phyloP scores from a whole-genome alignment of 1,140 invertebrate genomes.

The Tenebrio molitor region DNA sequence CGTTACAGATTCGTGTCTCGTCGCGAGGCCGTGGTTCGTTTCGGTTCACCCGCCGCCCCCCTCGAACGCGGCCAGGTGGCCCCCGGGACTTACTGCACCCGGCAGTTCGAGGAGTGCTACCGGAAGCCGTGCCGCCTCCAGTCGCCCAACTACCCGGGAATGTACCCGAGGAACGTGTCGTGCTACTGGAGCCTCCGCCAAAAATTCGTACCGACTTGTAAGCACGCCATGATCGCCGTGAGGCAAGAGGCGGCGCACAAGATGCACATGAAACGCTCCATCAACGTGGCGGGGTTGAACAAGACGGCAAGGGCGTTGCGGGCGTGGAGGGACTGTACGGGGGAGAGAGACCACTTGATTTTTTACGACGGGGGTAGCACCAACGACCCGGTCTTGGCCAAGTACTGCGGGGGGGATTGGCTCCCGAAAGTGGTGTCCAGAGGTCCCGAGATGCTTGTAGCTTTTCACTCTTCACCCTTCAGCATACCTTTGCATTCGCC shows the following conservation, averaged over 20 bases:
- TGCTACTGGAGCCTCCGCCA: constrained; percentile 86
- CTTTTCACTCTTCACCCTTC: constrained; percentile 84
- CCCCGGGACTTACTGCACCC: constrained; percentile 88
- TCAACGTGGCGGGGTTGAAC: constrained; percentile 74
- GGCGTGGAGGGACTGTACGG: constrained; percentile 87
- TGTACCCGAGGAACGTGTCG: constrained; percentile 90
- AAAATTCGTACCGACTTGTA: constrained; percentile 86
- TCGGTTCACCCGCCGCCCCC: constrained; percentile 79
- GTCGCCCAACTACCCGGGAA: constrained; percentile 91
- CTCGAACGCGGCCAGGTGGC: constrained; percentile 84
- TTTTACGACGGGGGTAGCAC: constrained; percentile 87
- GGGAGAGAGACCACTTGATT: constrained; percentile 84
- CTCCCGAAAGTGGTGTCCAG: constrained; percentile 79
- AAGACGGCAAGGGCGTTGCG: constrained; percentile 78
- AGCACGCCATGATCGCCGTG: constrained; percentile 90
- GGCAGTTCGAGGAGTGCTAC: constrained; percentile 90
- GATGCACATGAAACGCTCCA: constrained; percentile 78
- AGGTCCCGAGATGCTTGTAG: constrained; percentile 87
- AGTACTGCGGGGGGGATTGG: constrained; percentile 89
- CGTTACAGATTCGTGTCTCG: constrained; percentile 83
- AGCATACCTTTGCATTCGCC: constrained; percentile 78
- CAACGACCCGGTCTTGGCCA: constrained; percentile 85
- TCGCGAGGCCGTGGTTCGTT: constrained; percentile 81
- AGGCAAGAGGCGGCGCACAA: constrained; percentile 79
- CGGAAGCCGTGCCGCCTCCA: constrained; percentile 85